Percentiles rank a stretch among this genome's conserved stretches.
These are phyloP conservation scores for Cyrtonyx montezumae DNA, from an alignment of 2,113 vertebrate species.

Conservation along the genomic window DNA sequence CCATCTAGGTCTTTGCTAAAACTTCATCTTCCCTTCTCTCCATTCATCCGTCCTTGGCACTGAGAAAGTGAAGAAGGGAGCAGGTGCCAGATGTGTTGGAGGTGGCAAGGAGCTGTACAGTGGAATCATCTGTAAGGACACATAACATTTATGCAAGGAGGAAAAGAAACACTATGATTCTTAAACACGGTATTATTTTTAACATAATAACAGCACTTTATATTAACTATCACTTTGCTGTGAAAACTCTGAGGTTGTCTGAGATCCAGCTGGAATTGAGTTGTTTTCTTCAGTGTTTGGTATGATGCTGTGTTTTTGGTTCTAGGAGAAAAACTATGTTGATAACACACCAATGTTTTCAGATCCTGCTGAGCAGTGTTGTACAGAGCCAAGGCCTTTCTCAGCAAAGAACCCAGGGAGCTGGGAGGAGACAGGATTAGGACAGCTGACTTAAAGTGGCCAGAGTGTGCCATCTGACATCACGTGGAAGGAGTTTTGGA, in stretches of 20 bases:
- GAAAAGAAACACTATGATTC: conserved; percentile 18
- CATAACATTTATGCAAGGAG: conserved; percentile 43
- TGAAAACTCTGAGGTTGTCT: neutral
- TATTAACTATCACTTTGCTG: conserved; percentile 15
- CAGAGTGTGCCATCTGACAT: no score
- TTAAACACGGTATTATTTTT: conserved; percentile 1
- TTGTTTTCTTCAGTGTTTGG: no score
- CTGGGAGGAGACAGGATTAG: no score
- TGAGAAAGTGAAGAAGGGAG: neutral
- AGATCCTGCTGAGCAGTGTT: no score
- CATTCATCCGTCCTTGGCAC: neutral
- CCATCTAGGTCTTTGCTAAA: neutral
- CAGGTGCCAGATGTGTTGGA: fast-evolving
- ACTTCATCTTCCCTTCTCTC: neutral
- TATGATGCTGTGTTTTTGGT: no score
- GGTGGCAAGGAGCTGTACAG: neutral
- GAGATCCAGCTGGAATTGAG: no score
- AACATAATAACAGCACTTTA: neutral
- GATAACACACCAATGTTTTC: no score
- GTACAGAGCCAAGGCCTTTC: no score
- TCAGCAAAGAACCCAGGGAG: no score
- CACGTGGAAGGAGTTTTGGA: no score
- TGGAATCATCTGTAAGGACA: neutral
- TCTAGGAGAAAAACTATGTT: no score
- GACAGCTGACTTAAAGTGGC: no score